Conservation (phyloP, 2,888 invertebrate species). For the Dromius quadrimaculatus region DNA sequence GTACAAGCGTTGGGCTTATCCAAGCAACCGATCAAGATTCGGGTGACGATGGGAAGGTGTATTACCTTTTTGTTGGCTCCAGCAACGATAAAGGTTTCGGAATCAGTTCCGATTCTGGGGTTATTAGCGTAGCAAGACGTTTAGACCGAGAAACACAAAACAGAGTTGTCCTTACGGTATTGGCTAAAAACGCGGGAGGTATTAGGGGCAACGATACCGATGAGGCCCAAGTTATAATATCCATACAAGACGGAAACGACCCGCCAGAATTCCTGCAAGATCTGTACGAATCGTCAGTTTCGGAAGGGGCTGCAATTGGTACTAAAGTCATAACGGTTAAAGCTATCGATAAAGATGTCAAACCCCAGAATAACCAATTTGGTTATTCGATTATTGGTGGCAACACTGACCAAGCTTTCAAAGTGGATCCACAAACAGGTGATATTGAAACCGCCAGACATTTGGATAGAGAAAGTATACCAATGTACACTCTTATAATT, state of each 20-base stretch:
- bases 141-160: conserved; percentile 90
- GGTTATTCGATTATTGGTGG: conserved; percentile 90
- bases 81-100: conserved; percentile 93
- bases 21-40: conserved; percentile 91
- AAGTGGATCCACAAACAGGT: conserved; percentile 88
- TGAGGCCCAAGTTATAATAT: conserved; percentile 93
- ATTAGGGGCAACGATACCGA: conserved; percentile 96
- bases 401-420: conserved; percentile 85
- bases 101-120: conserved; percentile 86
- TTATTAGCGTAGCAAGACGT: conserved; percentile 84
- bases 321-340: conserved; percentile 82
- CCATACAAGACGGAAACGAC: conserved; percentile 96
- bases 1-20: conserved; percentile 86
- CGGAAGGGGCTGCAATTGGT: conserved; percentile 83
- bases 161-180: conserved; percentile 88
- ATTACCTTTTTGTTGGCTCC: conserved; percentile 92
- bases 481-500: conserved; percentile 80
- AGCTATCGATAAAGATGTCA: conserved; percentile 92
- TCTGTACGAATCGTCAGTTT: conserved; percentile 82
- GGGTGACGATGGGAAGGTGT: conserved; percentile 88
- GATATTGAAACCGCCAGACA: conserved; percentile 81
- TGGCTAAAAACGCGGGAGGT: conserved; percentile 95
- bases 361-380: conserved; percentile 92
- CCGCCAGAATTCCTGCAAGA: conserved; percentile 91
- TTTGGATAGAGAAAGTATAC: conserved; percentile 85